Evolutionary conservation across 1,140 invertebrate genomes (phyloP), one percentile per base, ranked within the genome.

Genomic region (Drosophila dunni): DNA sequence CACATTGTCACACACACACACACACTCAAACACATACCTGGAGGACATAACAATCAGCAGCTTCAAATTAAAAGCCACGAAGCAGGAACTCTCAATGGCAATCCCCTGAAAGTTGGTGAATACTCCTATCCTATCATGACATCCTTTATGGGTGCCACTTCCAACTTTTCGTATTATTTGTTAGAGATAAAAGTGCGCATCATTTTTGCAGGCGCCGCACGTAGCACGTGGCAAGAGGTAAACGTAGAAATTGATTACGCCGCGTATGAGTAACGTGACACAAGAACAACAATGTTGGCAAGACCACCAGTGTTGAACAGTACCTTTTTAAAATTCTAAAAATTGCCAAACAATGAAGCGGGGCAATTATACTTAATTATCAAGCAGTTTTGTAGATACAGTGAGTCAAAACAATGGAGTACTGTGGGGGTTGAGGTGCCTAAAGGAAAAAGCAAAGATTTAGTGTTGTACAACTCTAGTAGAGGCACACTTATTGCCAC

Each of bases 191-290:
- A 64, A 64, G 61, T 42, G 51, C 34, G 54, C 40, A 20, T 45
- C 60, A 70, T 81, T 86, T 88, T 51, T 67, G 65, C 58, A 73
- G 66, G 68, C 84, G 72, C 29, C 69, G 77, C 83, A 88, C 83
- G 83, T 89, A 88, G 53, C 50, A 15, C 20, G 46, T 17, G 61
- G 61, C 61, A 63, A 51, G 45, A 17, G 68, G 38, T 58, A 54
- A 60, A 66, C 79, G 79, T 88, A 83, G 88, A 86, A 86, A 88
- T 88, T 88, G 83, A 88, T 88, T 88, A 83, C 84, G 64, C 58
- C 80, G 77, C 72, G 73, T 88, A 83, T 88, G 73, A 72, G 68
- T 82, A 86, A 86, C 72, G 84, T 83, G 73, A 63, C 54, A 61
- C 61, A 62, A 62, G 34, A 48, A 3, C 10, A 11, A 20, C 33